Conservation (phyloP, 2,113 vertebrate genomes). For the Neogobius melanostomus region DNA sequence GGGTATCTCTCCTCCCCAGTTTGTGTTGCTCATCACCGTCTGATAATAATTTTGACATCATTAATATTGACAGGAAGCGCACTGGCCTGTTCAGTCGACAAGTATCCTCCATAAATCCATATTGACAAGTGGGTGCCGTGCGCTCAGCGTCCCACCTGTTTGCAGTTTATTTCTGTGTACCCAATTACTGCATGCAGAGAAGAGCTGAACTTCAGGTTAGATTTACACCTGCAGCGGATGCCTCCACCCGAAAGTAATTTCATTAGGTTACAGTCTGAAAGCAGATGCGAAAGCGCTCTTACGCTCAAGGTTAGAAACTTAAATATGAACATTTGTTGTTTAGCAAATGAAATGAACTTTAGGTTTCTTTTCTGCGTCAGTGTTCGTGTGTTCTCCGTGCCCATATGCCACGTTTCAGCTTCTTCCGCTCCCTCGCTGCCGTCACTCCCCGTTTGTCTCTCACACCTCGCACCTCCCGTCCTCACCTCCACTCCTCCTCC, state of each 20-base stretch:
- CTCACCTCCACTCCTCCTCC: conserved; percentile 17
- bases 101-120: conserved; percentile 46
- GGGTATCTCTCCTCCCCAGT: neutral
- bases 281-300: conserved; percentile 6
- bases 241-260: conserved; percentile 17
- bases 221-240: conserved; percentile 43
- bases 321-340: neutral
- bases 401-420: conserved; percentile 54
- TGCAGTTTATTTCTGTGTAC: conserved; percentile 36
- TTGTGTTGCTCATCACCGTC: conserved; percentile 27
- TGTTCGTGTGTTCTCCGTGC: conserved; percentile 21
- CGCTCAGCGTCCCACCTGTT: conserved; percentile 38
- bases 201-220: conserved; percentile 19
- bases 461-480: conserved; percentile 38
- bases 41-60: conserved; percentile 46
- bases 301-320: neutral
- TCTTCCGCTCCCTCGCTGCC: conserved; percentile 37
- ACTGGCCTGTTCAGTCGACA: conserved; percentile 38
- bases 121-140: conserved; percentile 42
- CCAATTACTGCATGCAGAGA: conserved; percentile 33
- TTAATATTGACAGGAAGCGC: conserved; percentile 61
- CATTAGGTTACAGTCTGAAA: conserved; percentile 22
- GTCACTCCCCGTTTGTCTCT: conserved; percentile 41
- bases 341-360: neutral
- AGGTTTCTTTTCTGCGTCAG: neutral